Evolutionary conservation across 1,140 invertebrate genomes (phyloP), one percentile per base, ranked within the genome.

Genomic region (Himalopsyche phryganea): DNA sequence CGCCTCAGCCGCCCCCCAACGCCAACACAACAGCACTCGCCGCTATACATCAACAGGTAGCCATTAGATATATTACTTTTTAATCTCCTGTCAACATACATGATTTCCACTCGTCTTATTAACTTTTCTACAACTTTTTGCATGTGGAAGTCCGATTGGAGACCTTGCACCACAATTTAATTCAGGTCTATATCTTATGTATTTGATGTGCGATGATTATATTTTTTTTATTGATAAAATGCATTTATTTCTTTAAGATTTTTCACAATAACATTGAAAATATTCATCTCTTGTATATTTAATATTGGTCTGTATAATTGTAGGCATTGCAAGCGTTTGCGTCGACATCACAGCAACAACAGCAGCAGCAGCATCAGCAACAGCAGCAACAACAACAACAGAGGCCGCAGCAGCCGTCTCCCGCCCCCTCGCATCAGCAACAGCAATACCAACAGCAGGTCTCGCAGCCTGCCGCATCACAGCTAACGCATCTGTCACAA

Each of bases 1-100:
- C 50, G 67, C 73, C 23, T 65, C 69, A 47, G 7, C 47, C 49
- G 41, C 58, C 55, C 69, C 47, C 70, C 68, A 66, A 71, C 68
- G 18, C 69, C 67, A 40, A 47, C 68, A 42, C 51, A 36, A 52
- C 32, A 35, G 70, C 76, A 66, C 66, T 73, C 58, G 72, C 74
- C 52, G 73, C 73, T 48, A 73, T 74, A 52, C 72, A 72, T 46
- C 78, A 80, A 67, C 77, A 78, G 23, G 75, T 78, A 69, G 77
- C 52, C 6, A 14, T n/a, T 18, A 5, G 9, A 4, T 15, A 3
- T 40, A 6, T 11, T 66, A 50, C 58, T 66, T 41, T 63, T 65
- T n/a, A n/a, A n/a, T n/a, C n/a, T n/a, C n/a, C n/a, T n/a, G n/a
- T n/a, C n/a, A n/a, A n/a, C n/a, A n/a, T n/a, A 73, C 52, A 71